Conservation (phyloP, 1,140 invertebrate genomes). For the Cydia strobilella region DNA sequence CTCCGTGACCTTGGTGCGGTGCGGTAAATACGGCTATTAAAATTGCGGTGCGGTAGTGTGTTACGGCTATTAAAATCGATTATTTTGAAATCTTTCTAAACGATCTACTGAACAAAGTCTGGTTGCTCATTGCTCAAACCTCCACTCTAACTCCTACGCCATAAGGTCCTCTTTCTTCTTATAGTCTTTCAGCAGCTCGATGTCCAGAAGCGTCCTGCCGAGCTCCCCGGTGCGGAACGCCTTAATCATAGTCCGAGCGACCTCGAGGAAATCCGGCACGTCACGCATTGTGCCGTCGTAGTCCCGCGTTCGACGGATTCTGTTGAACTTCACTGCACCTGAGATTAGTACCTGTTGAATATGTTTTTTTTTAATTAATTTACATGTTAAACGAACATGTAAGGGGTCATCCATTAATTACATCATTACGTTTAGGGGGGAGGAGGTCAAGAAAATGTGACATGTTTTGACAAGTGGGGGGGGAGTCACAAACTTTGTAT, state of each 20-base stretch:
- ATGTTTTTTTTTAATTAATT: background rate
- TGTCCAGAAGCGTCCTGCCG: slow-evolving; percentile 85
- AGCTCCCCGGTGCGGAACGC: slow-evolving; percentile 85
- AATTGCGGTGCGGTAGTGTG: too few species aligned
- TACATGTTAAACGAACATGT: too few species aligned
- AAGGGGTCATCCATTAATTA: too few species aligned
- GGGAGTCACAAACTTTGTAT: too few species aligned
- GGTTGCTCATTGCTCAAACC: background rate
- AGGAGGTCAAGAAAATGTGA: too few species aligned
- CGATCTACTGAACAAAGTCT: too few species aligned
- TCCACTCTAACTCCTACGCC: slow-evolving; percentile 26
- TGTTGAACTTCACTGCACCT: slow-evolving; percentile 81
- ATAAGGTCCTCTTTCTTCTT: slow-evolving; percentile 29
- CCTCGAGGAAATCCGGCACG: slow-evolving; percentile 82
- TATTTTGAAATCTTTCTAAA: too few species aligned
- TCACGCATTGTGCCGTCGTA: slow-evolving; percentile 78
- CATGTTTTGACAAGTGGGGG: too few species aligned
- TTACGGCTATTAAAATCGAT: too few species aligned
- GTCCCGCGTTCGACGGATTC: slow-evolving; percentile 78
- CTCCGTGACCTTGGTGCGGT: too few species aligned
- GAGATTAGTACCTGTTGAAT: slow-evolving; percentile 77
- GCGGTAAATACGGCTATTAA: too few species aligned
- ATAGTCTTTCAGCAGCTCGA: slow-evolving; percentile 64
- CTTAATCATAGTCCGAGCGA: slow-evolving; percentile 83
- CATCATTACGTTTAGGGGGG: too few species aligned